Percentiles rank a stretch among this genome's conserved stretches.
phyloP scores from a whole-genome alignment of 92 coral and sea anemone genomes.

The Nematostella vectensis region DNA sequence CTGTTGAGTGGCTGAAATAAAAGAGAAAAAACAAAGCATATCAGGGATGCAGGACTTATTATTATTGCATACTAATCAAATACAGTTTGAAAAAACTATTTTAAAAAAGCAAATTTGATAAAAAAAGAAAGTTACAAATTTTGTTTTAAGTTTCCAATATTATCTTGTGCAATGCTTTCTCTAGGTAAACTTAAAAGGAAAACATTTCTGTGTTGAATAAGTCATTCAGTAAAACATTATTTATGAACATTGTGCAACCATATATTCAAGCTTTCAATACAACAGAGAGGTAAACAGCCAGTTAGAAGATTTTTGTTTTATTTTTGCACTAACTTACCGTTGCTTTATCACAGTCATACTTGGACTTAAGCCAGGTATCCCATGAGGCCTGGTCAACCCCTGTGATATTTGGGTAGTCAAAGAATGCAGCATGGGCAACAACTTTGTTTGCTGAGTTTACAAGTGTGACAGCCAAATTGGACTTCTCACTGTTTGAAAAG shows the following conservation, averaged over 20 bases:
- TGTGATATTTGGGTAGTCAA: slow-evolving; percentile 86
- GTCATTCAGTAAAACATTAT: too few relatives aligned
- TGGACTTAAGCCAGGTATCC: slow-evolving; percentile 69
- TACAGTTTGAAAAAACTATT: neutral
- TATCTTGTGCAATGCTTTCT: too few relatives aligned
- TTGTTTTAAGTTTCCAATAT: neutral
- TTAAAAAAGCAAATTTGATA: neutral
- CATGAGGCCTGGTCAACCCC: slow-evolving; percentile 74
- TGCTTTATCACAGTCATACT: slow-evolving; percentile 64
- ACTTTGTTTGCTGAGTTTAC: slow-evolving; percentile 90
- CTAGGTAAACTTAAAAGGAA: too few relatives aligned
- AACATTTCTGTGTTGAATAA: too few relatives aligned
- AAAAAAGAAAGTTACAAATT: neutral
- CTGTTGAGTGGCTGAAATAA: slow-evolving; percentile 72
- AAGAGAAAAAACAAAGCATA: too few relatives aligned
- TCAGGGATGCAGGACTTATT: too few relatives aligned
- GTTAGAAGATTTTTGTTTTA: too few relatives aligned
- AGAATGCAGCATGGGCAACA: slow-evolving; percentile 93
- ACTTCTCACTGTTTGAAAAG: slow-evolving; percentile 82
- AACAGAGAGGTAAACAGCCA: too few relatives aligned
- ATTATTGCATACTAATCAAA: too few relatives aligned
- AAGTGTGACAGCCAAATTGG: slow-evolving; percentile 85
- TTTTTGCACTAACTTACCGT: slow-evolving; percentile 74
- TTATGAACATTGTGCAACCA: too few relatives aligned
- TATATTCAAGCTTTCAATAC: too few relatives aligned